phyloP scores from a whole-genome alignment of 2,797 vertebrate species.

The Babyrousa celebensis region DNA sequence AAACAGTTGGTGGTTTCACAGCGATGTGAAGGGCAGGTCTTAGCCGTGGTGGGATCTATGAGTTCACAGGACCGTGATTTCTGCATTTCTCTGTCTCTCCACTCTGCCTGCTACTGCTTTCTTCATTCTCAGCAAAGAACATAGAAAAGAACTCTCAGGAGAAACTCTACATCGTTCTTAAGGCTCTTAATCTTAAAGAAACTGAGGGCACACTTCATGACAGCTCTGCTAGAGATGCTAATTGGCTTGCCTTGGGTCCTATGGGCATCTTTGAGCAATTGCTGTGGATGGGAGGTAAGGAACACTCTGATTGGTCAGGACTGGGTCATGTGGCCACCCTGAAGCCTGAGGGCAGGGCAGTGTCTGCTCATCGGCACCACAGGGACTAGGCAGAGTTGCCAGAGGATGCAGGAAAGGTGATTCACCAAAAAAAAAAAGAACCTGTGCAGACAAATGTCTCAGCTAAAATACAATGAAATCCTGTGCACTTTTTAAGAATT shows the following conservation, averaged over 20 bases:
- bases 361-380: neutral
- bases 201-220: neutral
- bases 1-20: neutral
- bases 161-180: neutral
- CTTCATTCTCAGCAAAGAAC: neutral
- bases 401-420: neutral
- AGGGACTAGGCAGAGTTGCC: neutral
- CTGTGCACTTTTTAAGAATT: constrained; percentile 27
- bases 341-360: neutral
- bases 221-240: neutral
- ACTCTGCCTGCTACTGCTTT: neutral
- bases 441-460: neutral
- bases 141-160: neutral
- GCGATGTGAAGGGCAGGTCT: neutral
- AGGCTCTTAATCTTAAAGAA: constrained; percentile 66
- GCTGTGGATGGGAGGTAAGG: neutral
- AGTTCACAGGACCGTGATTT: neutral
- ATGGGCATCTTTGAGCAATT: neutral
- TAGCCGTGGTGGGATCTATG: neutral
- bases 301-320: neutral
- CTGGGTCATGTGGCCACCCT: neutral
- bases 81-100: neutral
- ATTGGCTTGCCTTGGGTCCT: neutral
- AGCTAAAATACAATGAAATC: neutral
- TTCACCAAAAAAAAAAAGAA: constrained; percentile 15